These are phyloP conservation scores for Diploptera punctata DNA, from an alignment of 2,888 invertebrate genomes.

Conservation along the genomic window DNA sequence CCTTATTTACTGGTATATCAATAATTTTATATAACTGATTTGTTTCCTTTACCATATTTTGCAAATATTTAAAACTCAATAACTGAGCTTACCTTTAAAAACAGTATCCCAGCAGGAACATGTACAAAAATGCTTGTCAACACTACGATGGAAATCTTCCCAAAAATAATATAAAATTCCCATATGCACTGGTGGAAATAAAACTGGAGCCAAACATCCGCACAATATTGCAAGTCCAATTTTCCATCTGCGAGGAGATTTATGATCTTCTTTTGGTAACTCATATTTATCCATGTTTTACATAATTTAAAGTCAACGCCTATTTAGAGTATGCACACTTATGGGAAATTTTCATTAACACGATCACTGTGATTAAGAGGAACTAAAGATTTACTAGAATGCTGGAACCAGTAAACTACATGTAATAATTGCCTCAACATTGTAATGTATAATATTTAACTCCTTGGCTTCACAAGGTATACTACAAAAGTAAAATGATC, in stretches of 20 bases:
- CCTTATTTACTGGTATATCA: no score
- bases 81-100: slow-evolving; percentile 71
- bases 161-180: slow-evolving; percentile 68
- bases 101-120: slow-evolving; percentile 81
- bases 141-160: slow-evolving; percentile 69
- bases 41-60: no score
- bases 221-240: slow-evolving; percentile 25
- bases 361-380: not conserved
- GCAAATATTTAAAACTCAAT: no score
- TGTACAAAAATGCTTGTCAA: slow-evolving; percentile 69
- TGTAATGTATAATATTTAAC: not conserved
- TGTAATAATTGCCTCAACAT: not conserved
- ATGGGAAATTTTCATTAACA: no score
- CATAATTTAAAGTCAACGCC: not conserved
- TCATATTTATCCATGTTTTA: slow-evolving; percentile 15
- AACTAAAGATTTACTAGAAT: not conserved
- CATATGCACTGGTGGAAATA: slow-evolving; percentile 68
- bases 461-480: not conserved
- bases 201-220: slow-evolving; percentile 53
- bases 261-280: slow-evolving; percentile 1
- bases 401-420: not conserved
- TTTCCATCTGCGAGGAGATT: not conserved
- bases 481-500: not conserved
- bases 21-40: no score
- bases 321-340: no score